Evolutionary conservation across 2,888 invertebrate genomes (phyloP).

Genomic region (Luperina nickerlii): DNA sequence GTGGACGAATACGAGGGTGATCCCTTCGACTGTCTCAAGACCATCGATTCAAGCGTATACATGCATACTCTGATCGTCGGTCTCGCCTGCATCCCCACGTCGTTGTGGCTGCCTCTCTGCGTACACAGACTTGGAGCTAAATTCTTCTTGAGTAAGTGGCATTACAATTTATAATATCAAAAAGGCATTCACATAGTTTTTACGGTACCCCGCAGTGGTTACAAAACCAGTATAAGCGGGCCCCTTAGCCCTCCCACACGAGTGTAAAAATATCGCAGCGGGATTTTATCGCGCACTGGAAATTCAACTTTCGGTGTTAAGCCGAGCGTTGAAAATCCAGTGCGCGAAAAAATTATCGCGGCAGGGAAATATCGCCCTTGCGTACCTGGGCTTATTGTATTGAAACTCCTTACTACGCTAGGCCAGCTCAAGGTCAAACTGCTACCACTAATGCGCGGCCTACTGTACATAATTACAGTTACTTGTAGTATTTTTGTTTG

Average conservation of each 20-base stretch:
- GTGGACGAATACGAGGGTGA: constrained; percentile 83
- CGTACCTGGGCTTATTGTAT: neutral
- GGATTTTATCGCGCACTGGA: neutral
- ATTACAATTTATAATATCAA: neutral
- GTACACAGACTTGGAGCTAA: constrained; percentile 95
- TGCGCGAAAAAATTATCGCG: neutral
- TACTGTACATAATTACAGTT: neutral
- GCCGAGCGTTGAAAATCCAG: neutral
- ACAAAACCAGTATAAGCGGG: neutral
- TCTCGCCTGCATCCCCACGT: constrained; percentile 94
- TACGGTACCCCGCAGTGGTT: neutral
- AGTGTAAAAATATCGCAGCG: neutral
- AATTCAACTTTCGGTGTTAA: neutral
- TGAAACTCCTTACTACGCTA: neutral
- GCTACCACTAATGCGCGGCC: neutral
- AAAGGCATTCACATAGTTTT: neutral
- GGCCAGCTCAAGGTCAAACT: neutral
- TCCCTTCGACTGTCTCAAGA: constrained; percentile 91
- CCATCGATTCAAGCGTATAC: constrained; percentile 92
- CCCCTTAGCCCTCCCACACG: neutral
- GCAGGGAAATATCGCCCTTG: neutral
- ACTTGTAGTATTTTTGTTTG: neutral
- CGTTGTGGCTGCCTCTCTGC: constrained; percentile 94
- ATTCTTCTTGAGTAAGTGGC: constrained; percentile 93
- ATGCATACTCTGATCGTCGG: constrained; percentile 95